Evolutionary conservation across 2,113 vertebrate genomes (phyloP).

Genomic region (Pterocles orientalis): DNA sequence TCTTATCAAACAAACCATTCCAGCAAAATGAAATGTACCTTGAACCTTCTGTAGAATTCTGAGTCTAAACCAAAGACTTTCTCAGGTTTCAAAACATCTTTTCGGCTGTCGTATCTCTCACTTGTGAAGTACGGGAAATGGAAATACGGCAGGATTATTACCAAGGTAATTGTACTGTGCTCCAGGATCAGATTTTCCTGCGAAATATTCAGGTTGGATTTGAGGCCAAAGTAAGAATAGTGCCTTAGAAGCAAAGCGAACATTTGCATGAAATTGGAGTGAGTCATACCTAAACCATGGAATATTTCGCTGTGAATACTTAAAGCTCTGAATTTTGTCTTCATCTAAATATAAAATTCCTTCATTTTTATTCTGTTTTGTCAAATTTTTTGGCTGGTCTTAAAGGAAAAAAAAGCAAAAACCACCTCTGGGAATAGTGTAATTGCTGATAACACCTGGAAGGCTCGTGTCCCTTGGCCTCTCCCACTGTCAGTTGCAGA

Average conservation of each 20-base stretch:
- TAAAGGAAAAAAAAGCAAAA: background rate
- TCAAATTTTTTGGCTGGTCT: background rate
- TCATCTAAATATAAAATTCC: background rate
- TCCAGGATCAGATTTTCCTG: background rate
- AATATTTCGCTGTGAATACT: background rate
- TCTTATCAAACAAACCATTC: background rate
- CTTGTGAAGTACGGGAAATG: background rate
- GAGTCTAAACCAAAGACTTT: background rate
- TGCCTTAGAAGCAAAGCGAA: background rate
- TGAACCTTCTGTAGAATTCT: background rate
- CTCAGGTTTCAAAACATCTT: background rate
- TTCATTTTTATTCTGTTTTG: background rate
- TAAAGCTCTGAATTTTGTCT: background rate
- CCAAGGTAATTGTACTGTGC: background rate
- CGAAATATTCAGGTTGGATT: background rate
- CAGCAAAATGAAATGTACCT: background rate
- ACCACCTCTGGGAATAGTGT: background rate
- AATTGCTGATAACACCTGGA: background rate
- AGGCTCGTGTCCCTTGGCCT: accelerated
- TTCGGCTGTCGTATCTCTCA: background rate
- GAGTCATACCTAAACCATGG: background rate
- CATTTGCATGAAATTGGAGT: background rate
- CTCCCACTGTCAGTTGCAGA: accelerated
- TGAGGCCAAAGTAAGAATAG: background rate
- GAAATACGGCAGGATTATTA: background rate